These are phyloP conservation scores for Chunga burmeisteri DNA, from an alignment of 2,113 vertebrate species.

Conservation along the genomic window DNA sequence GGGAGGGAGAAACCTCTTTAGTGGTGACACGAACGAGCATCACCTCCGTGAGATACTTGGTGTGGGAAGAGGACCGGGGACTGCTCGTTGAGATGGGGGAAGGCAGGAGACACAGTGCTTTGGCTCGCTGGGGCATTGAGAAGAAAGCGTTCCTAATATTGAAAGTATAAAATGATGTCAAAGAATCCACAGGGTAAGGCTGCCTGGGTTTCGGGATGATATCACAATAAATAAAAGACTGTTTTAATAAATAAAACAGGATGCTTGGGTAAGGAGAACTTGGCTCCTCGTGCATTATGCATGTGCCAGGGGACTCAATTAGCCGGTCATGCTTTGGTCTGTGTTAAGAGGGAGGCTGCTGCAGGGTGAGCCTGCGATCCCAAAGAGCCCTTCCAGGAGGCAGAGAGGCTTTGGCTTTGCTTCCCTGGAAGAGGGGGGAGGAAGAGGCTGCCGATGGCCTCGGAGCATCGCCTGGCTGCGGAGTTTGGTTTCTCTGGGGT, in stretches of 20 bases:
- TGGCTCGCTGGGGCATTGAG: rapidly evolving
- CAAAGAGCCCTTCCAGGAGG: background rate
- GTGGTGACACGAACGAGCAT: rapidly evolving
- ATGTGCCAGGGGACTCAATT: constrained; percentile 65
- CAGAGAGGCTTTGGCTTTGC: rapidly evolving
- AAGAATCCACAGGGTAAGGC: background rate
- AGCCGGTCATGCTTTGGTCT: background rate
- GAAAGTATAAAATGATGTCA: background rate
- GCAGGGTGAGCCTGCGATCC: background rate
- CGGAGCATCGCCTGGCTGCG: rapidly evolving
- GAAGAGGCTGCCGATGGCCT: background rate
- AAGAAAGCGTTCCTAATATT: background rate
- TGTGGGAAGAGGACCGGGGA: rapidly evolving
- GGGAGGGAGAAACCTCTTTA: background rate
- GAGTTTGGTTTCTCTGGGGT: background rate
- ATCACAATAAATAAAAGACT: background rate
- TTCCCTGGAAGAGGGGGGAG: background rate
- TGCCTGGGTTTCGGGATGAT: background rate
- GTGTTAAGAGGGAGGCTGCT: background rate
- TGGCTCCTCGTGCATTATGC: constrained; percentile 27
- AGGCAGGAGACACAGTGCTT: rapidly evolving
- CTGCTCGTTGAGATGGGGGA: background rate
- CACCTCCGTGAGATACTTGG: rapidly evolving
- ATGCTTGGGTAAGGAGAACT: background rate
- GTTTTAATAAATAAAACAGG: constrained; percentile 33